A percentile compares a stretch with the other conserved stretches of the same genome.
phyloP scores from a whole-genome alignment of 2,888 invertebrate species.

The Perizoma flavofasciatum region DNA sequence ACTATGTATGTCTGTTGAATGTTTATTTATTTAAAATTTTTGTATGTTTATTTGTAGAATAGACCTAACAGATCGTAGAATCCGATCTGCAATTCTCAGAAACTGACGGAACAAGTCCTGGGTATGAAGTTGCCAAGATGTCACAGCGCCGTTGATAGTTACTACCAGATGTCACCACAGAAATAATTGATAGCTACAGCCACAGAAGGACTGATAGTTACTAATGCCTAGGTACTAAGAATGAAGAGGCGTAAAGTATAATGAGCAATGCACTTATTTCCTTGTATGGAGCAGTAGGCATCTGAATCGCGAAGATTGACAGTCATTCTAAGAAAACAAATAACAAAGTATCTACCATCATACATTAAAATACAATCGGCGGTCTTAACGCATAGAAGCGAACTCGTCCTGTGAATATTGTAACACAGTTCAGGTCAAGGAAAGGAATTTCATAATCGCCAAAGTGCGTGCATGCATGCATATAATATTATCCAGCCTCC shows the following conservation, averaged over 20 bases:
- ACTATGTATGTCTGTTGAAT: too few species aligned
- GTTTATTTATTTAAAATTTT: too few species aligned
- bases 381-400: too few species aligned
- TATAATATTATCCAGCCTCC: conserved; percentile 2
- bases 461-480: background rate
- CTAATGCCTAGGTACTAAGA: background rate
- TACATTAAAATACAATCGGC: too few species aligned
- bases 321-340: too few species aligned
- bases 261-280: conserved; percentile 19
- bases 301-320: conserved; percentile 5
- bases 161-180: background rate
- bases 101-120: background rate
- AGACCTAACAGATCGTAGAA: background rate
- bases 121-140: background rate
- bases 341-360: too few species aligned
- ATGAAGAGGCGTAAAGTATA: conserved; percentile 10
- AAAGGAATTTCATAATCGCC: background rate
- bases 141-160: background rate
- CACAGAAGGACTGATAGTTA: background rate
- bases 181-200: background rate
- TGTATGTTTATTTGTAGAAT: background rate
- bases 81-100: background rate
- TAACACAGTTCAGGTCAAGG: too few species aligned
- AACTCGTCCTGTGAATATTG: too few species aligned
- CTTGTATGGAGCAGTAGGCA: conserved; percentile 11